Evolutionary conservation across 2,888 invertebrate species (phyloP).

Genomic region (Pyrrhia umbra): DNA sequence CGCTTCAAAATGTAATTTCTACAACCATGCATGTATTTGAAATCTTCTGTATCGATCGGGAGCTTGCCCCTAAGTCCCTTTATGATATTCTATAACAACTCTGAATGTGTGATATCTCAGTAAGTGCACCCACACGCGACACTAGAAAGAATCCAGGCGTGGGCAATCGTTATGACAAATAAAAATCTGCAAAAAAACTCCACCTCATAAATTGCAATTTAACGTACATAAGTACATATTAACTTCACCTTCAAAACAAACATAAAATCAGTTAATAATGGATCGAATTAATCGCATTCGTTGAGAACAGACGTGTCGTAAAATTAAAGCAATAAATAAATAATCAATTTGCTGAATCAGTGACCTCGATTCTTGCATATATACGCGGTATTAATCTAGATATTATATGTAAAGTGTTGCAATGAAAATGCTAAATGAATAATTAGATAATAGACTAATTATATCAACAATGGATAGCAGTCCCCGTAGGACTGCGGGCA

Average conservation of each 20-base stretch:
- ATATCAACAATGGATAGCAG: no score
- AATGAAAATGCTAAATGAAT: no score
- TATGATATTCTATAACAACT: constrained; percentile 1
- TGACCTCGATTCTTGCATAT: no score
- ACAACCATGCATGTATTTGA: neutral
- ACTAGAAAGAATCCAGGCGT: neutral
- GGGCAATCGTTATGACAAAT: neutral
- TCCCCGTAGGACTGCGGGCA: no score
- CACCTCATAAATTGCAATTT: neutral
- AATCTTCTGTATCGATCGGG: neutral
- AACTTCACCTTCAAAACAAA: constrained; percentile 14
- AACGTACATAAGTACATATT: neutral
- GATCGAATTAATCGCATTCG: no score
- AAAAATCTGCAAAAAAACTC: neutral
- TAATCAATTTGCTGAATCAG: no score
- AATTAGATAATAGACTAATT: no score
- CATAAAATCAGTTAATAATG: constrained; percentile 20
- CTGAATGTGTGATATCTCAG: neutral
- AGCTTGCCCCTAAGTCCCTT: neutral
- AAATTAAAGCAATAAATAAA: no score
- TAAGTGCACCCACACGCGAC: neutral
- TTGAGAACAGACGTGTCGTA: no score
- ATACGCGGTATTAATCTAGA: no score
- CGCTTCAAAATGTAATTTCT: neutral
- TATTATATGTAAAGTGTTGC: no score